phyloP scores from a whole-genome alignment of 2,888 invertebrate genomes.

The Bembecia ichneumoniformis region DNA sequence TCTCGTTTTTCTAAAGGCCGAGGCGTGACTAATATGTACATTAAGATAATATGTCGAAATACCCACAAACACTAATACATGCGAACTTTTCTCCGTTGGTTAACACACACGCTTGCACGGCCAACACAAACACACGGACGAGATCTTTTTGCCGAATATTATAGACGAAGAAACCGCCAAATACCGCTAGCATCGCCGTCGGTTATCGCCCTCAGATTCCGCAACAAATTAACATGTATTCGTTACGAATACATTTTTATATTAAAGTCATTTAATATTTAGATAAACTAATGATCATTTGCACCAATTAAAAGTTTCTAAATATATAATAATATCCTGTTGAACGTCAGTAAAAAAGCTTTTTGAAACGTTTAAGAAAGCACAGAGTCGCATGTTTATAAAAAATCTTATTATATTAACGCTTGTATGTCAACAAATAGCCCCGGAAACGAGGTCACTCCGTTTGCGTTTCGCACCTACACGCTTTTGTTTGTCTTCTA shows the following conservation, averaged over 20 bases:
- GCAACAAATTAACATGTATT: slow-evolving; percentile 73
- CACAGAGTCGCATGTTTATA: background rate
- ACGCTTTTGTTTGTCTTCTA: slow-evolving; percentile 23
- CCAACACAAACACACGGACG: slow-evolving; percentile 29
- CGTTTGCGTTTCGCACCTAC: slow-evolving; percentile 28
- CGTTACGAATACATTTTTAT: slow-evolving; percentile 64
- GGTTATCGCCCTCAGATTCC: slow-evolving; percentile 72
- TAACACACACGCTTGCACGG: slow-evolving; percentile 9
- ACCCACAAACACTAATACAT: slow-evolving; percentile 37
- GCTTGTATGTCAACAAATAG: background rate
- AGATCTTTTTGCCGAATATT: slow-evolving; percentile 64
- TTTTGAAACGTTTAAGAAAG: no score
- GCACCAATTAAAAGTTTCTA: no score
- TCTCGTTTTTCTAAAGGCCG: slow-evolving; percentile 33
- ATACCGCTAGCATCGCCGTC: slow-evolving; percentile 64
- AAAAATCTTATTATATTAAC: background rate
- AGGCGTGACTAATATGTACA: slow-evolving; percentile 51
- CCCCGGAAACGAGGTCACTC: slow-evolving; percentile 26
- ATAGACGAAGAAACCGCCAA: slow-evolving; percentile 63
- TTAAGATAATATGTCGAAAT: slow-evolving; percentile 55
- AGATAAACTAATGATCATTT: background rate
- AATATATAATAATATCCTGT: no score
- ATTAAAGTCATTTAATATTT: slow-evolving; percentile 50
- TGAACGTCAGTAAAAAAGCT: no score
- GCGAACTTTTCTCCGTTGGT: slow-evolving; percentile 28